Base-by-base conservation (phyloP, 2,797 vertebrate genomes). In the Cyprinodon diabolis region DNA sequence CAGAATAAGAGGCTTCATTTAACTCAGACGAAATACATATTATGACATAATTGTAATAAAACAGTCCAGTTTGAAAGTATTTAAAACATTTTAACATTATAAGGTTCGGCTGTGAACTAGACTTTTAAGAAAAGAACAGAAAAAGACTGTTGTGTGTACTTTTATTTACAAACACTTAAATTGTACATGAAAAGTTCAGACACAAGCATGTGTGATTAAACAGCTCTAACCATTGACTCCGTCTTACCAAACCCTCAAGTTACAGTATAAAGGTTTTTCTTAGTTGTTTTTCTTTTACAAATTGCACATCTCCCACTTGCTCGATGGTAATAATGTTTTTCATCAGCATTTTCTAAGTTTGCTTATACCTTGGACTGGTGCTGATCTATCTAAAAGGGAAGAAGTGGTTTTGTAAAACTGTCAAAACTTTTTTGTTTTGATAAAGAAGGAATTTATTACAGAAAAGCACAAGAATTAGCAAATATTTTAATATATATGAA, bases 391-490 rank as follows among this genome's bases (percentile, higher is more conserved):
- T 17, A 56, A 43, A 40, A 43, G 14, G 14, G 21, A 72, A 63
- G 2, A 72, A 45, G 7, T 23, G 17, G 15, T 71, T 12, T 37
- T 49, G 25, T 60, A 66, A 76, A 74, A 67, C 25, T 60, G 56
- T 69, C 4, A 37, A 70, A 21, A 62, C 71, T 45, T 19, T 17
- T 84, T 84, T 72, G 86, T 85, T 87, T 68, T 6, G 14, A 54
- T 47, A 51, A 55, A 63, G 63, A 4, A 37, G 25, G 52, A 77
- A n/a, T 62, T 4, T 75, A 15, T 51, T 62, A 52, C 66, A 75
- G 51, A 52, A 85, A 77, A 75, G 17, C 58, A 80, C 71, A 43
- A 83, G 71, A 78, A 60, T 65, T 3, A 70, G 47, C 47, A 19
- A 54, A 72, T 14, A 35, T 67, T 69, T 4, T 6, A 78, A 60